A percentile compares a stretch with the other conserved stretches of the same genome.
These are phyloP conservation scores for Varanus salvator DNA, from an alignment of 2,113 vertebrate species.

Conservation along the genomic window DNA sequence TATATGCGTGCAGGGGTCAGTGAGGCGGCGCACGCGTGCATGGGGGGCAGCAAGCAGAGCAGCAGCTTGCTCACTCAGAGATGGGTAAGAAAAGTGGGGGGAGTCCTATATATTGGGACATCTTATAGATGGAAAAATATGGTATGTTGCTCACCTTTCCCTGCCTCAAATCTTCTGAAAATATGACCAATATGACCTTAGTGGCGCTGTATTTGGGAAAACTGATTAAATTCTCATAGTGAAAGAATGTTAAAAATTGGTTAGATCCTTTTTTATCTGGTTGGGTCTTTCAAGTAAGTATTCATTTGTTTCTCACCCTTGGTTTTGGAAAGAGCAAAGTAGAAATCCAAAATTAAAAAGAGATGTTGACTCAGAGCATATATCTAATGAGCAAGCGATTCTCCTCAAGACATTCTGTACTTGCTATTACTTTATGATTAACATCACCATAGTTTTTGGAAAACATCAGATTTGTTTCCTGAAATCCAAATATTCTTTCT, in stretches of 20 bases:
- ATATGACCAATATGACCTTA: not conserved
- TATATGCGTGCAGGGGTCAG: too few species aligned
- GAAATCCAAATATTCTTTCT: conserved; percentile 9
- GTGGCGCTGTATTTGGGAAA: not conserved
- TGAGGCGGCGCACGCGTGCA: too few species aligned
- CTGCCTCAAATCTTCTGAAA: too few species aligned
- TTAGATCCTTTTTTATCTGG: not conserved
- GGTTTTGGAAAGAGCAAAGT: not conserved
- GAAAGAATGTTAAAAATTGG: not conserved
- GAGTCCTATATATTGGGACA: too few species aligned
- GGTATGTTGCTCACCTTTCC: too few species aligned
- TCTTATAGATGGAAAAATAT: too few species aligned
- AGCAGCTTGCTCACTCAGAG: too few species aligned
- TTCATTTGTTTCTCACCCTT: not conserved
- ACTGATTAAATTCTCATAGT: not conserved
- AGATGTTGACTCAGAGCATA: not conserved
- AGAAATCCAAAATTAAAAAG: not conserved
- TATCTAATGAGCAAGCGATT: not conserved
- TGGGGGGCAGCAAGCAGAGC: too few species aligned
- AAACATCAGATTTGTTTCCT: not conserved
- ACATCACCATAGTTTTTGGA: not conserved
- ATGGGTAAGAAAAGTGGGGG: too few species aligned
- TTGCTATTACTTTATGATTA: not conserved
- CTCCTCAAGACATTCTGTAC: not conserved
- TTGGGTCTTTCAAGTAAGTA: not conserved